These are phyloP conservation scores for Odontothrips loti DNA, from an alignment of 2,888 invertebrate species.

Conservation along the genomic window DNA sequence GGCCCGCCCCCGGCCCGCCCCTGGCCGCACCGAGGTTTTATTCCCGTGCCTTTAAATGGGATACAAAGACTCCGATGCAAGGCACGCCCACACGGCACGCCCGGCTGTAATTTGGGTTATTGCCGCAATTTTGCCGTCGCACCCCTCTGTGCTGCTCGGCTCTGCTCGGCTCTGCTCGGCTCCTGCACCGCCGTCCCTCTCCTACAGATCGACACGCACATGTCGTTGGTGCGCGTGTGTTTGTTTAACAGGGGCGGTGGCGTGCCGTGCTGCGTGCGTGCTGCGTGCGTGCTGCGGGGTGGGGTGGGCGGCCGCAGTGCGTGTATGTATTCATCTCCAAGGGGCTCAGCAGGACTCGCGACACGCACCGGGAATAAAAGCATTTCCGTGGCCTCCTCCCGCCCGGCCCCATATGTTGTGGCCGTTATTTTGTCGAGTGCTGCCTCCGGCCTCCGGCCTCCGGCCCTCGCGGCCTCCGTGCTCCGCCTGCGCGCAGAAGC, in stretches of 20 bases:
- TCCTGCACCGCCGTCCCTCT: neutral
- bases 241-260: neutral
- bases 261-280: neutral
- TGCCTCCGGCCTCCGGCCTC: no score
- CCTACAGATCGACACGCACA: neutral
- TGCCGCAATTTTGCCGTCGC: conserved; percentile 1
- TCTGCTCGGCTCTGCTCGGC: neutral
- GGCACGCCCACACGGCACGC: neutral
- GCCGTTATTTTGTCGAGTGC: no score
- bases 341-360: no score
- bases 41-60: conserved; percentile 1
- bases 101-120: conserved; percentile 21
- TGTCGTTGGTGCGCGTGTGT: neutral
- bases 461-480: no score
- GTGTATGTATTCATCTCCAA: no score
- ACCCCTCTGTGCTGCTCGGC: neutral
- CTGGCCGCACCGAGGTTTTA: neutral
- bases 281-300: neutral
- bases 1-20: neutral
- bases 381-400: no score
- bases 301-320: neutral
- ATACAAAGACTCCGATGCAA: neutral
- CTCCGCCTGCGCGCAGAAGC: no score
- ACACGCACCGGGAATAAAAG: no score
- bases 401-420: no score